These are phyloP conservation scores for Plagodis pulveraria DNA, from an alignment of 2,888 invertebrate genomes.

Conservation along the genomic window DNA sequence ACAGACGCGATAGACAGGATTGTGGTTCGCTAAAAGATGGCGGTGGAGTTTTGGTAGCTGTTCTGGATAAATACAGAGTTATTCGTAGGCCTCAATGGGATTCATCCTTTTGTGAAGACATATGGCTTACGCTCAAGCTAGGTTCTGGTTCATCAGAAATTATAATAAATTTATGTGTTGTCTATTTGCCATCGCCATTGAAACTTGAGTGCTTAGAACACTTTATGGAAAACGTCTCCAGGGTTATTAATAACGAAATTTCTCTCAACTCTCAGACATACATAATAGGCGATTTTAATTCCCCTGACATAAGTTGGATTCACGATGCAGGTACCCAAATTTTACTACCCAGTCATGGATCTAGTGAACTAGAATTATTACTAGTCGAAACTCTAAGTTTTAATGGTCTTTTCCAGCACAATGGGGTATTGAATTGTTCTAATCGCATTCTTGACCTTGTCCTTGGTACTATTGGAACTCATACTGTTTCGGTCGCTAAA, in stretches of 20 bases:
- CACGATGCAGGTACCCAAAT: neutral
- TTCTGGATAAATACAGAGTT: neutral
- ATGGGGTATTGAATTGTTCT: neutral
- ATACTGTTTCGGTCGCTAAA: no score
- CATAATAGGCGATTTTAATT: neutral
- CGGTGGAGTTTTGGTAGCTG: neutral
- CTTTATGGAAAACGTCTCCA: neutral
- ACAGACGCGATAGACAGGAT: constrained; percentile 1
- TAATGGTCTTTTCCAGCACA: neutral
- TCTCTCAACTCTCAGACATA: neutral
- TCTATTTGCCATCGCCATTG: neutral
- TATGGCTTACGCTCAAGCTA: neutral
- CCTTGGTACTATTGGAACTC: neutral
- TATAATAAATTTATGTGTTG: neutral
- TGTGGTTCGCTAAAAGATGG: neutral
- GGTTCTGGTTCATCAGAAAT: neutral
- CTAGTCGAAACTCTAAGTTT: neutral
- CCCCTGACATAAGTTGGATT: neutral
- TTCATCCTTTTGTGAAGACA: neutral
- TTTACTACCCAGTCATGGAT: neutral
- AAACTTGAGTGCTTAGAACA: neutral
- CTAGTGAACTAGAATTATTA: neutral
- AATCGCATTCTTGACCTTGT: constrained; percentile 3
- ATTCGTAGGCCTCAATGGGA: constrained; percentile 1
- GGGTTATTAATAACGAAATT: neutral